Evolutionary conservation across 2,113 vertebrate species (phyloP).

Genomic region (Toxotes jaculatrix): DNA sequence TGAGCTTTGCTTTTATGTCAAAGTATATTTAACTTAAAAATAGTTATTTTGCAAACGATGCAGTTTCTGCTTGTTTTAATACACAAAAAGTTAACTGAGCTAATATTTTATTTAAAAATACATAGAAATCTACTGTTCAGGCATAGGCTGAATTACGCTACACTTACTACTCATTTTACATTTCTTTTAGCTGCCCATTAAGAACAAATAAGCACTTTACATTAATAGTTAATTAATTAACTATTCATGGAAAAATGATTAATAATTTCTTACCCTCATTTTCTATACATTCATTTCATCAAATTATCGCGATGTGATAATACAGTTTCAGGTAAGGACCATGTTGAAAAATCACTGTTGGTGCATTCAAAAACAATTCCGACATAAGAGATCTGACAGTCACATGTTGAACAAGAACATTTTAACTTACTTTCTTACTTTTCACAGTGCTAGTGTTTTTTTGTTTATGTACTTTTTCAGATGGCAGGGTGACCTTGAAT

Average conservation of each 20-base stretch:
- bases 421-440: not conserved
- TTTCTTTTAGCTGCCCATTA: no score
- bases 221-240: not conserved
- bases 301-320: not conserved
- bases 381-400: not conserved
- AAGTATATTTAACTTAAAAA: not conserved
- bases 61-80: no score
- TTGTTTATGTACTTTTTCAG: not conserved
- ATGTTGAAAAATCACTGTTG: not conserved
- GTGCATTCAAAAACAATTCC: not conserved
- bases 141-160: no score
- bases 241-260: not conserved
- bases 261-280: not conserved
- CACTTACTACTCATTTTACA: no score
- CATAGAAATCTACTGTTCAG: no score
- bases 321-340: not conserved
- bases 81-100: no score
- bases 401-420: not conserved
- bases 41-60: no score
- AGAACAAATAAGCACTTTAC: no score
- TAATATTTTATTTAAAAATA: no score
- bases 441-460: not conserved
- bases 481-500: not conserved
- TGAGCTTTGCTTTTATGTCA: conserved; percentile 29
- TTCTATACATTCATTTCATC: not conserved